These are phyloP conservation scores for Heliocidaris erythrogramma DNA, from an alignment of 35 echinoderm and acorn worm genomes.

Conservation along the genomic window DNA sequence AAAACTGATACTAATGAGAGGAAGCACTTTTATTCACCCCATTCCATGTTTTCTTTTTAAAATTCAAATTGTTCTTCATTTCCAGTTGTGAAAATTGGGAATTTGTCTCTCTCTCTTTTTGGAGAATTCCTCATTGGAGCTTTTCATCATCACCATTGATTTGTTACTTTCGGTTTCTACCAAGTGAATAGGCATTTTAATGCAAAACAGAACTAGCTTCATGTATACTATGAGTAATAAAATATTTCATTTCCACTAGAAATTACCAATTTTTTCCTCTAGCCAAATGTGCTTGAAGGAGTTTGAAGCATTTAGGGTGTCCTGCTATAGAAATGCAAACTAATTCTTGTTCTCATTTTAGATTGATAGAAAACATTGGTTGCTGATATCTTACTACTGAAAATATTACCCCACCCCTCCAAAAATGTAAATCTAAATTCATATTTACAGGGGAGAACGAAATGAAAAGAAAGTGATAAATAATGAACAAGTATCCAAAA, in stretches of 20 bases:
- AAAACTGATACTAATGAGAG: conserved; percentile 6
- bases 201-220: not conserved
- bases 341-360: not conserved
- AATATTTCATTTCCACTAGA: not conserved
- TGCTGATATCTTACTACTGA: too few species aligned
- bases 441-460: too few species aligned
- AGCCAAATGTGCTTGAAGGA: not conserved
- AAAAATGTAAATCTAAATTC: too few species aligned
- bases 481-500: too few species aligned
- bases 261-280: not conserved
- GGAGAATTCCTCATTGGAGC: not conserved
- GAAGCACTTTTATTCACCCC: conserved; percentile 30
- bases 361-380: not conserved
- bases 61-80: conserved; percentile 21
- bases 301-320: not conserved
- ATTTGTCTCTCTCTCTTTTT: conserved; percentile 15
- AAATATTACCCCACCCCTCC: too few species aligned
- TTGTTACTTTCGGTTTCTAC: conserved; percentile 10
- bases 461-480: too few species aligned
- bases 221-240: conserved; percentile 10
- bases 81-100: conserved; percentile 32
- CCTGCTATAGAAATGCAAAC: not conserved
- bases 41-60: conserved; percentile 17
- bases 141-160: not conserved
- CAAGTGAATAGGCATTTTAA: not conserved